Evolutionary conservation across 2,888 invertebrate genomes (phyloP).

Genomic region (Agrenia bidenticulata): DNA sequence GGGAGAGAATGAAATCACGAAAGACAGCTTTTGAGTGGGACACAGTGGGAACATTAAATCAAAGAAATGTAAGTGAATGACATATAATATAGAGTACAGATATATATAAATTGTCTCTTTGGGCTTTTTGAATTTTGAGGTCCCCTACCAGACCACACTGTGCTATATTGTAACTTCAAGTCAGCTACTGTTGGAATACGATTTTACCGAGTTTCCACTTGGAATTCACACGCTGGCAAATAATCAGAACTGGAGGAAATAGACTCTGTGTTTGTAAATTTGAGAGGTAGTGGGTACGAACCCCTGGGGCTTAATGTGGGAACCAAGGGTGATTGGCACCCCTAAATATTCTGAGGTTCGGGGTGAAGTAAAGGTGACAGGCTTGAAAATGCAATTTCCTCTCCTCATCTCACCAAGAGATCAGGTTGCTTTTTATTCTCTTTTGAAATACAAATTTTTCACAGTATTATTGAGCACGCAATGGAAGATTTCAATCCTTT

Average conservation of each 20-base stretch:
- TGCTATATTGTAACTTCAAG: too few species aligned
- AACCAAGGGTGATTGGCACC: conserved; percentile 7
- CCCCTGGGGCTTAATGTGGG: conserved; percentile 2
- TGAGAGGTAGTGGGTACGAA: background rate
- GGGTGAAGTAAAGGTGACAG: background rate
- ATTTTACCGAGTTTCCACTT: background rate
- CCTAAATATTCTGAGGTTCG: background rate
- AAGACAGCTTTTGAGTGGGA: too few species aligned
- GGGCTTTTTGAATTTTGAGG: too few species aligned
- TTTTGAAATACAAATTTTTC: background rate
- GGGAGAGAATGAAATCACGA: too few species aligned
- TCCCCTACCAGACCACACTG: too few species aligned
- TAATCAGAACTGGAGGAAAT: background rate
- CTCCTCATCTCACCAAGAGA: background rate
- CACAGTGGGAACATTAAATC: too few species aligned
- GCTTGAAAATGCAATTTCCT: background rate
- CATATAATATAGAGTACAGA: too few species aligned
- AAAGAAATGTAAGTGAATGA: too few species aligned
- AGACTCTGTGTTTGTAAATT: background rate
- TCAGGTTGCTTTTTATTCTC: too few species aligned
- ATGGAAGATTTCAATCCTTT: background rate
- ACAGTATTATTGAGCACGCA: background rate
- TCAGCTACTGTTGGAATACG: too few species aligned
- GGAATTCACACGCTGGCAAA: background rate
- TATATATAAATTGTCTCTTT: too few species aligned